Base-by-base conservation (phyloP, 2,797 vertebrate genomes). In the Halcyon smyrnensis region DNA sequence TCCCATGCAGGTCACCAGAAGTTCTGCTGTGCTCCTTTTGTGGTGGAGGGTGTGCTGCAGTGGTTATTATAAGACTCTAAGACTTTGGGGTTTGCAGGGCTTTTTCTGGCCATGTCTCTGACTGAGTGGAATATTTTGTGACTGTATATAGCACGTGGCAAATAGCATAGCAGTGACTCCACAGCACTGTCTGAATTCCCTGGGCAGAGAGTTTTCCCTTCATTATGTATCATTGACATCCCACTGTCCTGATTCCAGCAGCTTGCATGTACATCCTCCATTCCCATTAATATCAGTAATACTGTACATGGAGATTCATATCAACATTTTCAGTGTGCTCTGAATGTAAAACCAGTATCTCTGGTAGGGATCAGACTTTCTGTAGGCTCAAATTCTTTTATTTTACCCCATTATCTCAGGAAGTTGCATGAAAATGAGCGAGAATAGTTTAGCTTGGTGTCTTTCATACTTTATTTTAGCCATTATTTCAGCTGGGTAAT, bases 121-220 rank as follows among this genome's bases (percentile, higher is more conserved):
- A 93, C 95, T 15, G 90, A 90, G 96, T 87, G 95, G 92, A 97
- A 97, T 97, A 97, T 97, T 97, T 96, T 87, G 89, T 96, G 91
- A 90, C 97, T 97, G 96, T 95, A 97, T 97, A 97, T 97, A 97
- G 97, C 95, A 92, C 1, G 18, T 87, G 88, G 95, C 95, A 97
- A 97, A 97, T 97, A 97, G 94, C 96, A 97, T 11, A 97, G 96
- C 92, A 97, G 75, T 97, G 97, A 97, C 95, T 95, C 86, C 92
- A 95, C 84, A 90, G 86, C 92, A 68, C 97, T 96, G 95, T 96
- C 97, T 97, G 97, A 95, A 96, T 97, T 97, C 97, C 77, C 93
- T 51, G 71, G 60, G 92, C 80, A 93, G 96, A 79, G 91, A 97
- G 87, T 87, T 97, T 97, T 97, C 94, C 65, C 87, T 85, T 45